These are phyloP conservation scores for Laterallus jamaicensis DNA, from an alignment of 2,113 vertebrate genomes.

Conservation along the genomic window DNA sequence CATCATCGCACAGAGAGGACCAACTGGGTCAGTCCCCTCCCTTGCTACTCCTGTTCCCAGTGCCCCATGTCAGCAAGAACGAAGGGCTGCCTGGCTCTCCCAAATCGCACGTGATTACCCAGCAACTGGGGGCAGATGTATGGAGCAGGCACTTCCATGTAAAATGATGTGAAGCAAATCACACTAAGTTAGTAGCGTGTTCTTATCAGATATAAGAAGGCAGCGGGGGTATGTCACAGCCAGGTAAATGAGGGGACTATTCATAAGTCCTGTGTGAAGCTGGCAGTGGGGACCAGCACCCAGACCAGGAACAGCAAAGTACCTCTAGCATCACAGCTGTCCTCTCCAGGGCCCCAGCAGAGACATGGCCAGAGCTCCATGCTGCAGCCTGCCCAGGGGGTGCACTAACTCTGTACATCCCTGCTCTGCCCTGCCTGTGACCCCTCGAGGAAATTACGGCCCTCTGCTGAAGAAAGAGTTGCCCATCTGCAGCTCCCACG, in stretches of 20 bases:
- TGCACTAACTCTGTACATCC: background rate
- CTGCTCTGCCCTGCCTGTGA: background rate
- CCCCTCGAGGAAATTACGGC: conserved; percentile 26
- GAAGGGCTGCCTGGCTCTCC: background rate
- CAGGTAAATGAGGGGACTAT: background rate
- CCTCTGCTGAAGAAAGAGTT: conserved; percentile 24
- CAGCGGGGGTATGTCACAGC: accelerated
- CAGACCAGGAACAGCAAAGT: background rate
- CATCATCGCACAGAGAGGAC: background rate
- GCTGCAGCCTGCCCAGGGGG: background rate
- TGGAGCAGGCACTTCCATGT: background rate
- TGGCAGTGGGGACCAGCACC: background rate
- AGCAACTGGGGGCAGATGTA: too few relatives aligned
- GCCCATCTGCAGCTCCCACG: conserved; percentile 22
- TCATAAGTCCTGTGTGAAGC: background rate
- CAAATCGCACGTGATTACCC: accelerated
- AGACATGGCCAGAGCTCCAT: accelerated
- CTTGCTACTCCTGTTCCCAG: background rate
- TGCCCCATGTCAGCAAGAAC: background rate
- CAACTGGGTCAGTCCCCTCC: background rate
- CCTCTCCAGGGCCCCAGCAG: background rate
- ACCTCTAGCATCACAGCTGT: background rate
- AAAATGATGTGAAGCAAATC: background rate
- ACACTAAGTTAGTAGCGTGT: background rate
- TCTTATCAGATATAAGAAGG: background rate